Evolutionary conservation across 2,888 invertebrate species (phyloP).

Genomic region (Dysmachus trigonus): DNA sequence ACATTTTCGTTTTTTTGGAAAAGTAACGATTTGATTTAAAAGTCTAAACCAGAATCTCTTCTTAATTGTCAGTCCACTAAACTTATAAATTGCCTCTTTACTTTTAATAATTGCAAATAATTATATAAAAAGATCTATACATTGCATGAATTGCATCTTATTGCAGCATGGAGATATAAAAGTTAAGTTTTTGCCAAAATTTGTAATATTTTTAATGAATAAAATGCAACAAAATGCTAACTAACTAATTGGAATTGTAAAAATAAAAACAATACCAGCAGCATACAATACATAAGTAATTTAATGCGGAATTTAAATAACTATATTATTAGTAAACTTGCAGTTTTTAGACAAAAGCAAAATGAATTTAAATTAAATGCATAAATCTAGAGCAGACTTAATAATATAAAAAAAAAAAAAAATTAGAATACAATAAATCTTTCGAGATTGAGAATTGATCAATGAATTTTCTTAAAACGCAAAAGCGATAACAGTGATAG

Average conservation of each 20-base stretch:
- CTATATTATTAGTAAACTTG: background rate
- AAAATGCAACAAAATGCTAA: background rate
- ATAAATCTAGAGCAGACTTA: background rate
- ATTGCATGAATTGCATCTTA: no score
- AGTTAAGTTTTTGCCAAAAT: background rate
- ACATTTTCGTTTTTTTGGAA: no score
- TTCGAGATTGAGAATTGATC: background rate
- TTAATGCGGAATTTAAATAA: background rate
- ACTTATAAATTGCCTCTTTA: no score
- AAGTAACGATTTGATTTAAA: no score
- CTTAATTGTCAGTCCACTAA: no score
- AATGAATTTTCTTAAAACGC: background rate
- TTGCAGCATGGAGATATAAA: background rate
- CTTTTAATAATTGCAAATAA: no score
- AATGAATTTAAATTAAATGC: background rate
- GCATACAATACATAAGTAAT: background rate
- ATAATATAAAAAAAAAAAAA: background rate
- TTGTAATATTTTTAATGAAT: background rate
- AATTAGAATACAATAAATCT: background rate
- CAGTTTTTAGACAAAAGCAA: background rate
- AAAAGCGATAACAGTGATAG: background rate
- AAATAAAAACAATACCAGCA: background rate
- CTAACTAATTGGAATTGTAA: background rate
- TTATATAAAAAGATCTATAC: no score
- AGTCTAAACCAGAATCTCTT: no score